These are phyloP conservation scores for Hycleus cichorii DNA, from an alignment of 1,140 invertebrate genomes.

Conservation along the genomic window DNA sequence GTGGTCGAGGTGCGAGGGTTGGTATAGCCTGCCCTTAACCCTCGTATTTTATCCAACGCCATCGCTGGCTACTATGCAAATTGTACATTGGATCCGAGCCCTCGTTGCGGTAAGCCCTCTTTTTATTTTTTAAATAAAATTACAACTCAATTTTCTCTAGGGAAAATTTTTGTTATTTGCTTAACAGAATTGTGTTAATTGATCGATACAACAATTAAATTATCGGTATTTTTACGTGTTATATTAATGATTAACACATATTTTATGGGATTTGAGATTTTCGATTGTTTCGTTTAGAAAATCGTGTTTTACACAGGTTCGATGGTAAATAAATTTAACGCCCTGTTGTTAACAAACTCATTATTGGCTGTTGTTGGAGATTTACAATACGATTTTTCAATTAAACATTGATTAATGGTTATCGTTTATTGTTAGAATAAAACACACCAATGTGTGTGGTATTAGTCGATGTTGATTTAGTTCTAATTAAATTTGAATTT, in stretches of 20 bases:
- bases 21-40: conserved; percentile 31
- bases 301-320: neutral
- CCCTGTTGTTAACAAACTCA: neutral
- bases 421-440: no score
- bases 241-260: neutral
- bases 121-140: conserved; percentile 1
- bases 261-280: neutral
- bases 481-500: no score
- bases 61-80: conserved; percentile 40
- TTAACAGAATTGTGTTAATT: neutral
- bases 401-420: no score
- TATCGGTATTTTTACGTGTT: neutral
- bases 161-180: neutral
- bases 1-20: conserved; percentile 34
- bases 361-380: neutral
- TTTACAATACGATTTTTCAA: no score
- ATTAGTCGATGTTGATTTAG: no score
- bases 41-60: conserved; percentile 31
- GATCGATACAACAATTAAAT: neutral
- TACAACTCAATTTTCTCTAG: neutral
- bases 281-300: neutral
- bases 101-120: conserved; percentile 37
- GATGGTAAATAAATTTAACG: neutral
- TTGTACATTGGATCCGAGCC: conserved; percentile 37
- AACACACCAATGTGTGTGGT: no score